Evolutionary conservation across 2,888 invertebrate species (phyloP).

Genomic region (Ophion obscuratus): DNA sequence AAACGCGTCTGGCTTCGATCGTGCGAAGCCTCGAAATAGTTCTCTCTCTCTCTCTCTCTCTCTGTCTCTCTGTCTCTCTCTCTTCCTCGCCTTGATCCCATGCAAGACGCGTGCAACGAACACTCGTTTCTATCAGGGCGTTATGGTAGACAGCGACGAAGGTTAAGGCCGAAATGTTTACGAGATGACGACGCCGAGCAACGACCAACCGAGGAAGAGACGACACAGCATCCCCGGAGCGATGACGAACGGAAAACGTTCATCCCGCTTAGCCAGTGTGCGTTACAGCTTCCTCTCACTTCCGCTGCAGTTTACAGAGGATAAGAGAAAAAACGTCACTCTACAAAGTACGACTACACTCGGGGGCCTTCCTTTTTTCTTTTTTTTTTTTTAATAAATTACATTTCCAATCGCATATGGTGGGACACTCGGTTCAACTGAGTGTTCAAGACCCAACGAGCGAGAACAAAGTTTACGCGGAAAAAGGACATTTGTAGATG

Average conservation of each 20-base stretch:
- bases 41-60: constrained; percentile 53
- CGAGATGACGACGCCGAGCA: constrained; percentile 45
- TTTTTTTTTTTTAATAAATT: not conserved
- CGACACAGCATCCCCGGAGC: constrained; percentile 36
- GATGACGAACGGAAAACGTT: constrained; percentile 61
- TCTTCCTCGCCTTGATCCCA: not conserved
- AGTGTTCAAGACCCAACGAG: no score
- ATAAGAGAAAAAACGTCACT: not conserved
- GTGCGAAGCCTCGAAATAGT: constrained; percentile 71
- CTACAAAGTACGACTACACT: not conserved
- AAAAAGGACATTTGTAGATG: no score
- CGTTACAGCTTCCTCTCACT: constrained; percentile 41
- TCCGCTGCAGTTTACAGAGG: constrained; percentile 9
- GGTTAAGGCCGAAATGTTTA: constrained; percentile 64
- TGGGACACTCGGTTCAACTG: no score
- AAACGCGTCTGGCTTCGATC: constrained; percentile 57
- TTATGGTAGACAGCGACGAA: no score
- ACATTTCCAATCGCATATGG: not conserved
- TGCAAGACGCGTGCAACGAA: constrained; percentile 39
- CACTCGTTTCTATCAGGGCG: constrained; percentile 3
- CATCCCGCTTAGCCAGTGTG: constrained; percentile 37
- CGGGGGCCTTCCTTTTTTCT: not conserved
- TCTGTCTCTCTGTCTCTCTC: constrained; percentile 50
- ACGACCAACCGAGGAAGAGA: constrained; percentile 53
- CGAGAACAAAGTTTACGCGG: no score